phyloP scores from a whole-genome alignment of 2,113 vertebrate species.

The Eptesicus fuscus region DNA sequence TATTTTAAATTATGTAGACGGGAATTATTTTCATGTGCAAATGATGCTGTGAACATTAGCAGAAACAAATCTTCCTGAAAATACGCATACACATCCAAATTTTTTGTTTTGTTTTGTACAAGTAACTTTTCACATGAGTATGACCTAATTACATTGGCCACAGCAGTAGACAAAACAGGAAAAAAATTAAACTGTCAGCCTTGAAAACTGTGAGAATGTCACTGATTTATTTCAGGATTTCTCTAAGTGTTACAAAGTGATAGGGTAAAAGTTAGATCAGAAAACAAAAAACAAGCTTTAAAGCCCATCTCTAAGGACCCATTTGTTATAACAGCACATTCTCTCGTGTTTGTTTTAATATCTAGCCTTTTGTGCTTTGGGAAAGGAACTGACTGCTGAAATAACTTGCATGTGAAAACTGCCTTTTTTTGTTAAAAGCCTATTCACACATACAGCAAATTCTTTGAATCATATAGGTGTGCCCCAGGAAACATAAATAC shows the following conservation, averaged over 20 bases:
- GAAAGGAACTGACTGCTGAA: constrained; percentile 25
- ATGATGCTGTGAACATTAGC: not conserved
- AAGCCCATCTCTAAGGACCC: constrained; percentile 49
- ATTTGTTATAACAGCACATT: constrained; percentile 41
- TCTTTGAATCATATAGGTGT: not conserved
- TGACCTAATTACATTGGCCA: constrained; percentile 58
- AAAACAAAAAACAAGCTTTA: constrained; percentile 54
- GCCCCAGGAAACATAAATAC: constrained; percentile 21
- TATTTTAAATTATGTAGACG: not conserved
- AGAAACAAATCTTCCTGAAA: constrained; percentile 59
- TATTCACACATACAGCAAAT: constrained; percentile 16
- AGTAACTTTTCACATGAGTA: constrained; percentile 56
- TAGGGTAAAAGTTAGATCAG: not conserved
- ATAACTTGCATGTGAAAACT: constrained; percentile 43
- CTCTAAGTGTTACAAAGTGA: constrained; percentile 46
- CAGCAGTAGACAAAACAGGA: constrained; percentile 61
- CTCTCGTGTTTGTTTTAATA: constrained; percentile 47
- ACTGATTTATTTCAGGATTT: constrained; percentile 62
- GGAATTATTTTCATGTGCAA: not conserved
- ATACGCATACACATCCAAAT: not conserved
- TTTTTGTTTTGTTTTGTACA: constrained; percentile 48
- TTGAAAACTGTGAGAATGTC: constrained; percentile 51
- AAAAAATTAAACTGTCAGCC: constrained; percentile 60
- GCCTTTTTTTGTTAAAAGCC: constrained; percentile 34
- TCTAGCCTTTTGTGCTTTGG: constrained; percentile 46